A percentile compares a stretch with the other conserved stretches of the same genome.
Conservation (phyloP, 2,888 invertebrate genomes). For the Dioctria linearis region DNA sequence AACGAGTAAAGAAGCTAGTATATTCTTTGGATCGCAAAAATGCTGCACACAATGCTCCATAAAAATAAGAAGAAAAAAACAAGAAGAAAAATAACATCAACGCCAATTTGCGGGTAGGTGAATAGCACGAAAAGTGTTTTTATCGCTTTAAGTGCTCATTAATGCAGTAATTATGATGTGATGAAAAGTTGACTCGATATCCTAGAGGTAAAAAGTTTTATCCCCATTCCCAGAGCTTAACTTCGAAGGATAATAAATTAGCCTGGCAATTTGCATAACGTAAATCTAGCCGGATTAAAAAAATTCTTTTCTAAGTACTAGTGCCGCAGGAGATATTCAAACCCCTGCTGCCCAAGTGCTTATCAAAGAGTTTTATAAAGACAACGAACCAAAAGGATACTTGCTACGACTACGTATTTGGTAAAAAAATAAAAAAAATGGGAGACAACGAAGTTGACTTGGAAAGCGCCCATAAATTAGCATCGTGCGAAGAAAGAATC, state of each 20-base stretch:
- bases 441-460: neutral
- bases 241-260: slow-evolving; percentile 49
- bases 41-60: too few relatives aligned
- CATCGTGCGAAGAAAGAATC: neutral
- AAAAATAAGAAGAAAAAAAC: too few relatives aligned
- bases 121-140: slow-evolving; percentile 37
- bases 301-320: slow-evolving; percentile 72
- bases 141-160: slow-evolving; percentile 36
- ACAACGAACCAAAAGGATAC: slow-evolving; percentile 45
- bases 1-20: too few relatives aligned
- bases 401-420: slow-evolving; percentile 9
- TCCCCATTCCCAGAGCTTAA: neutral
- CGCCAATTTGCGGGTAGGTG: slow-evolving; percentile 11
- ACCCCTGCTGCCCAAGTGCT: slow-evolving; percentile 73
- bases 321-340: slow-evolving; percentile 72
- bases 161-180: slow-evolving; percentile 52
- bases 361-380: slow-evolving; percentile 72
- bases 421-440: slow-evolving; percentile 14
- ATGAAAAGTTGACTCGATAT: slow-evolving; percentile 48
- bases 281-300: slow-evolving; percentile 52
- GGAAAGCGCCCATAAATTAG: slow-evolving; percentile 32
- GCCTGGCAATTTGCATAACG: slow-evolving; percentile 51
- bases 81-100: neutral
- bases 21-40: too few relatives aligned
- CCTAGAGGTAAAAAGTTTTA: slow-evolving; percentile 29